These are phyloP conservation scores for Polypterus bichir DNA, from an alignment of 2,113 vertebrate genomes.

Conservation along the genomic window DNA sequence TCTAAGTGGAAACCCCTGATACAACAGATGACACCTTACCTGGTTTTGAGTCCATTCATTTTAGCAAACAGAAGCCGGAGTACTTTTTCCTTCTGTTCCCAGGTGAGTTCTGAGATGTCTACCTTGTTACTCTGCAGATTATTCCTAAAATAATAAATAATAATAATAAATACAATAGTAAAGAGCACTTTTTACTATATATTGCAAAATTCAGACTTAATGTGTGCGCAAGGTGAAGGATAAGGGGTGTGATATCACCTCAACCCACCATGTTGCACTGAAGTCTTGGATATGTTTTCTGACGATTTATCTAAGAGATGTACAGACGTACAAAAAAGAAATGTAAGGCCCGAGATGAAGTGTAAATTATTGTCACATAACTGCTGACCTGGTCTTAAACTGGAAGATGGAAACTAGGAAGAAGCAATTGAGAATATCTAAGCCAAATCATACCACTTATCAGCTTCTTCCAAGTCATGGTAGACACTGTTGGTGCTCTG, in stretches of 20 bases:
- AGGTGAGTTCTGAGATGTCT: conserved; percentile 64
- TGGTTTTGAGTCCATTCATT: conserved; percentile 57
- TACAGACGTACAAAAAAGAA: no score
- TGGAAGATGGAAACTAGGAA: not conserved
- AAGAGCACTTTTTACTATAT: not conserved
- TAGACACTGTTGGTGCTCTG: conserved; percentile 68
- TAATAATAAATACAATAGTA: no score
- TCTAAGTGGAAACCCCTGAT: no score
- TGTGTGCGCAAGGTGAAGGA: no score
- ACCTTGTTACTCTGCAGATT: conserved; percentile 41
- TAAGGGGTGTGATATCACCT: no score
- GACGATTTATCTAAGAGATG: no score
- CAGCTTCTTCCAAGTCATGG: conserved; percentile 54
- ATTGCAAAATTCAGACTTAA: not conserved
- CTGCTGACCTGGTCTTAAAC: no score
- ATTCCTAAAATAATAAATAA: conserved; percentile 37
- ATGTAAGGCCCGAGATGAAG: no score
- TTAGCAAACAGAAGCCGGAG: conserved; percentile 71
- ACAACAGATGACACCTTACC: conserved; percentile 38
- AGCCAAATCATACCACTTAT: conserved; percentile 46
- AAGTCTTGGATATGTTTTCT: no score
- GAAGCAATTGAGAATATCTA: not conserved
- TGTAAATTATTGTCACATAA: no score
- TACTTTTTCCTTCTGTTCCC: conserved; percentile 77
- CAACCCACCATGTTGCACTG: no score